A percentile compares a stretch with the other conserved stretches of the same genome.
phyloP scores from a whole-genome alignment of 2,888 invertebrate species.

The Sturmia bella region DNA sequence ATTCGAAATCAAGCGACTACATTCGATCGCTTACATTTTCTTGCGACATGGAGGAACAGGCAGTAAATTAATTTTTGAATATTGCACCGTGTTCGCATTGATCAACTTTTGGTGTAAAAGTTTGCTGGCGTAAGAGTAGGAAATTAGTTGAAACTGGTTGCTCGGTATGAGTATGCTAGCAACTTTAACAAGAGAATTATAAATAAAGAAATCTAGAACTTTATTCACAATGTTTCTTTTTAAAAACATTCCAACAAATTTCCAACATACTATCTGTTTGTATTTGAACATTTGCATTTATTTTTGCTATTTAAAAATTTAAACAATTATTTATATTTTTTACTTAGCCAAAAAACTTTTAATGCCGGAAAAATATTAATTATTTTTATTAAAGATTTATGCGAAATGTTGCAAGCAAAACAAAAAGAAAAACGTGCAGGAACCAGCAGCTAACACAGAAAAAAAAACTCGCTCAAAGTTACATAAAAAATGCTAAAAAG shows the following conservation, averaged over 20 bases:
- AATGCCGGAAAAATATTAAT: constrained; percentile 34
- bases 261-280: background rate
- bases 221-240: background rate
- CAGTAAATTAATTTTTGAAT: no score
- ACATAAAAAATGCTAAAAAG: constrained; percentile 35
- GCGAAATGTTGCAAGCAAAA: constrained; percentile 22
- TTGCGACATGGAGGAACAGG: no score
- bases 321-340: constrained; percentile 53
- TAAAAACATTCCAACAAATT: constrained; percentile 14
- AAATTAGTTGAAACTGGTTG: no score
- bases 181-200: no score
- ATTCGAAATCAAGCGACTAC: no score
- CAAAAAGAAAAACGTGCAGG: background rate
- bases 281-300: background rate
- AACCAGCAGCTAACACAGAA: constrained; percentile 12
- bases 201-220: no score
- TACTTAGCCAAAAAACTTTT: constrained; percentile 22
- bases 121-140: no score
- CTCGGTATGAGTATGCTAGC: no score
- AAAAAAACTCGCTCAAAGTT: constrained; percentile 12
- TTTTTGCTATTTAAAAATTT: constrained; percentile 40
- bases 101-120: no score
- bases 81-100: no score
- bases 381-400: constrained; percentile 38
- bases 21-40: no score